Evolutionary conservation across 2,888 invertebrate genomes (phyloP).

Genomic region (Beris morrisii): DNA sequence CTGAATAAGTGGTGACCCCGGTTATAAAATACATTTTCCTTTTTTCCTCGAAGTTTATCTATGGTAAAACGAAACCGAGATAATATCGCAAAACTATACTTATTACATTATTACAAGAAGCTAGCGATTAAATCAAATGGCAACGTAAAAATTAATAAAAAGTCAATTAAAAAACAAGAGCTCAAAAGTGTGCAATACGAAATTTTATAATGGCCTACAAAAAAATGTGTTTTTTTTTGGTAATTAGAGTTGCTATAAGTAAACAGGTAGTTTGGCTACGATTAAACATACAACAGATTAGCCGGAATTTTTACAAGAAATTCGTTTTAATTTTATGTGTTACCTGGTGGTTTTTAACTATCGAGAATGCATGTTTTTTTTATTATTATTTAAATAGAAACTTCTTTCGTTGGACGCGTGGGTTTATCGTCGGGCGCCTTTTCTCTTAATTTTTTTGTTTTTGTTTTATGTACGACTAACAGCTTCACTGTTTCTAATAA

Average conservation of each 20-base stretch:
- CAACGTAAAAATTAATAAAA: neutral
- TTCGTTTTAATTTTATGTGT: constrained; percentile 22
- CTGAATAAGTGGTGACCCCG: constrained; percentile 5
- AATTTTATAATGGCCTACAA: constrained; percentile 10
- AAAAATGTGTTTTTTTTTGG: constrained; percentile 6
- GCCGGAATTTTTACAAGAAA: constrained; percentile 28
- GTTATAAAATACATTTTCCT: neutral
- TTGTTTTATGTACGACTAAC: constrained; percentile 2
- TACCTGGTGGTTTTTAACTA: neutral
- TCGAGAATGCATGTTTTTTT: too few species aligned
- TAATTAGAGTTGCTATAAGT: constrained; percentile 9
- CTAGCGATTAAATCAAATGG: neutral
- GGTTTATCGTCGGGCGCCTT: constrained; percentile 17
- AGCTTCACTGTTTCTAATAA: constrained; percentile 16
- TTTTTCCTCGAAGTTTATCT: neutral
- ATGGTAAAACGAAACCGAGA: neutral
- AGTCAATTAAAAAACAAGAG: neutral
- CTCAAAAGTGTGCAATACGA: constrained; percentile 10
- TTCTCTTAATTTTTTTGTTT: constrained; percentile 3
- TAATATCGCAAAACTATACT: neutral
- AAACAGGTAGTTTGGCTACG: neutral
- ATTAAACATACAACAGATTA: constrained; percentile 7
- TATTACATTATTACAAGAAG: neutral
- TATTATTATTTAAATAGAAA: neutral
- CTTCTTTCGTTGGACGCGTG: constrained; percentile 14